Evolutionary conservation across 2,113 vertebrate species (phyloP), one percentile per base, ranked within the genome.

Genomic region (Nyctibius bracteatus): DNA sequence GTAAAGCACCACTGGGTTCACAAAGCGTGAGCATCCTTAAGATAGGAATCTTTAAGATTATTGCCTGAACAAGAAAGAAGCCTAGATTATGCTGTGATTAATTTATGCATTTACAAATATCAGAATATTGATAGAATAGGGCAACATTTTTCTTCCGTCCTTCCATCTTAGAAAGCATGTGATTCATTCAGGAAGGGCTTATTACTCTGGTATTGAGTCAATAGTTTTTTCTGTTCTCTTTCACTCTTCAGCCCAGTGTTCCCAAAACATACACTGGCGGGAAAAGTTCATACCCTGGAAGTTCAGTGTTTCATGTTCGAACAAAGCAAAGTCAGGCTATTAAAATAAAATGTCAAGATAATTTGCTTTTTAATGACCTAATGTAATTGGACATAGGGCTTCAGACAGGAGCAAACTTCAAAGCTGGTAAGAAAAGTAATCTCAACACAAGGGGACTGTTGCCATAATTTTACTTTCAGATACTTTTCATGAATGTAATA

Each of bases 341-440:
- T 88, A 86, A 80, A 92, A 90, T 68, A 80, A 96, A 96, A 94
- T 8, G 81, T 92, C 66, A 92, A 79, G 59, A 65, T 61, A 12
- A 14, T 77, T 94, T 82, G 44, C 24, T 94, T 87, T 86, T 86
- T 59, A 91, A 70, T 49, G 46, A 84, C 30, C 25, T 95, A 46
- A 86, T 58, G 59, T 84, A 94, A 88, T 24, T 65, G 49, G 79
- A 87, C 72, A 1, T 52, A 44, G 10, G 39, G 39, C 79, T 91
- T 58, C 63, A 88, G 28, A 82, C 44, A 63, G 74, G 71, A 92
- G 41, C 39, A 31, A 74, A 27, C 31, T 94, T 96, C 91, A 72
- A 92, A 96, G 68, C n/a, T 72, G 24, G 31, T 57, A 49, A 88
- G 41, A 96, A 37, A 81, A 59, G 22, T 82, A 92, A 91, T 51